Evolutionary conservation across 1,140 invertebrate species (phyloP).

Genomic region (Stegodyphus dumicola): DNA sequence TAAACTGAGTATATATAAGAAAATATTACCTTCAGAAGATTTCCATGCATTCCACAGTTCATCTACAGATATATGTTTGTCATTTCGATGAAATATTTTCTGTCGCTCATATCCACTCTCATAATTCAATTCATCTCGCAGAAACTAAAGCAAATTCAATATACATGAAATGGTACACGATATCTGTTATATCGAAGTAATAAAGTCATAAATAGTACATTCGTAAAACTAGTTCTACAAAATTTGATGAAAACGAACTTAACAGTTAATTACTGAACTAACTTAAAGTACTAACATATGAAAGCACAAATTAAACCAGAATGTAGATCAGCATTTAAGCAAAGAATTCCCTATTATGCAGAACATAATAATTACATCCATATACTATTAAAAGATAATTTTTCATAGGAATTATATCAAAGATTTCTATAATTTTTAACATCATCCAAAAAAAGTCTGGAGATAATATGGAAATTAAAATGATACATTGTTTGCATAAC

Average conservation of each 20-base stretch:
- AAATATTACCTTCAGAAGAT: slow-evolving; percentile 70
- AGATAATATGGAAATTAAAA: slow-evolving; percentile 1
- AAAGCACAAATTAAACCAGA: no score
- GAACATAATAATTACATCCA: no score
- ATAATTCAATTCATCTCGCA: slow-evolving; percentile 93
- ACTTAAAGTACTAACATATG: no score
- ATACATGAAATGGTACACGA: no score
- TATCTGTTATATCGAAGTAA: no score
- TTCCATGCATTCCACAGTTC: slow-evolving; percentile 96
- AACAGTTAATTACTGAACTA: neutral
- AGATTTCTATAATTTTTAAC: neutral
- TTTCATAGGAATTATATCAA: no score
- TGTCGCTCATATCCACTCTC: slow-evolving; percentile 90
- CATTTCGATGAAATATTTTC: slow-evolving; percentile 91
- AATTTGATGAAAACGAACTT: neutral
- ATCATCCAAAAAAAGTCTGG: neutral
- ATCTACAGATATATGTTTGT: slow-evolving; percentile 93
- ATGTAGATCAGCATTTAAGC: no score
- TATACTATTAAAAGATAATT: no score
- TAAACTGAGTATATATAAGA: neutral
- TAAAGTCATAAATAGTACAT: no score
- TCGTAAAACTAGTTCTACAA: neutral
- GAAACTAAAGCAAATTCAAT: slow-evolving; percentile 76
- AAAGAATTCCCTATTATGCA: no score
- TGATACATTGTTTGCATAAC: neutral